Conservation (phyloP, 2,113 vertebrate genomes). For the Chinchilla lanigera region DNA sequence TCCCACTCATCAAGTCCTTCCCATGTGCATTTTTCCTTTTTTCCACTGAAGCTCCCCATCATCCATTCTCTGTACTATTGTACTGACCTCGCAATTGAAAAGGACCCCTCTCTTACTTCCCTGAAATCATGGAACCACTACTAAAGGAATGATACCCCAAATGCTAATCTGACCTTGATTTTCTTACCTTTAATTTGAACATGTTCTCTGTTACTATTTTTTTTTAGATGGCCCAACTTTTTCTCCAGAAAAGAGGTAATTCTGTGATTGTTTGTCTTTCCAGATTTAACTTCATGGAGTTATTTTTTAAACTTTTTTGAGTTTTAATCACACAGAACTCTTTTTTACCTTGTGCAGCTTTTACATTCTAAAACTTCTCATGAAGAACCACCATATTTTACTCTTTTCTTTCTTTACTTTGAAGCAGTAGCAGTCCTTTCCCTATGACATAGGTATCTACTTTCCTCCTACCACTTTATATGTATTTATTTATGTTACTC, state of each 20-base stretch:
- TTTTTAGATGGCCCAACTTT: not conserved
- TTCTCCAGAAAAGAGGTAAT: not conserved
- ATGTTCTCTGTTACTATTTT: not conserved
- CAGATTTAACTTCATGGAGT: not conserved
- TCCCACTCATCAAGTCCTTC: not conserved
- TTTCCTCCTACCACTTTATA: not conserved
- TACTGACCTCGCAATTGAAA: not conserved
- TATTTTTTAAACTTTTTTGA: not conserved
- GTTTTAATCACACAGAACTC: not conserved
- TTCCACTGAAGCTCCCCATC: not conserved
- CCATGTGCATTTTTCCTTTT: not conserved
- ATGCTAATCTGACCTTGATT: not conserved
- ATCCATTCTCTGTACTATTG: not conserved
- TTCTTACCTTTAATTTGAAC: not conserved
- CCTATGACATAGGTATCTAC: not conserved
- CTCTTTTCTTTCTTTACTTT: not conserved
- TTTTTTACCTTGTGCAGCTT: not conserved
- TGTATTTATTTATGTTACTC: not conserved
- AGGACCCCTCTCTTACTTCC: not conserved
- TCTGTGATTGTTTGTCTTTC: not conserved
- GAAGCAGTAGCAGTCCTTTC: not conserved
- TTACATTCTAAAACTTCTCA: not conserved
- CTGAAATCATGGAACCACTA: not conserved
- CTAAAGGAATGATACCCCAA: not conserved
- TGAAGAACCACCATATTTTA: not conserved